Evolutionary conservation across 2,888 invertebrate genomes (phyloP), one percentile per base, ranked within the genome.

Genomic region (Tridacna crocea): DNA sequence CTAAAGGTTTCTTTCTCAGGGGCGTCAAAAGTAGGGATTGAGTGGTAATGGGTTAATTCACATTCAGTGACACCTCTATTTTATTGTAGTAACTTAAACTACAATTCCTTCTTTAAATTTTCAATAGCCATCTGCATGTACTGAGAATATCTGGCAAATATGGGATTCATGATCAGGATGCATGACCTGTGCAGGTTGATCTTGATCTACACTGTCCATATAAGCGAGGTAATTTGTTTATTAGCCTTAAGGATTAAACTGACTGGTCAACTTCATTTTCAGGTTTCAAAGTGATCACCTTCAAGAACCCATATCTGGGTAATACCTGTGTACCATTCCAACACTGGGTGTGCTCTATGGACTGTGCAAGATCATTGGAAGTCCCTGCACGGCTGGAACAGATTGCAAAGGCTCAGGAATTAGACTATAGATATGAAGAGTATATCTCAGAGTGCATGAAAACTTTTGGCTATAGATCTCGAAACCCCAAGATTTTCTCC

Each of bases 271-370:
- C 15, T 51, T 70, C 24, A 60, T 72, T 89, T 89, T 58, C 90
- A 95, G 95, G 95, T 66, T 95, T 93, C 90, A 95, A 94, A 88
- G 95, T 95, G 79, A 95, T 94, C 80, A 95, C 95, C 6, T 95
- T 95, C 89, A 94, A 95, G 89, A 95, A 95, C 83, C 95, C 95
- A 0, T 95, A 95, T 86, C 89, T 95, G 58, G 95, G 95, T 11
- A 95, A 95, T 91, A 95, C 95, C 0, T 95, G 95, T 90, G 95
- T 95, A 51, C 95, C 95, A 58, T 95, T 95, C 89, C 94, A 94
- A 82, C 95, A 95, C 88, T 95, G 95, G 95, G 94, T 95, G 0
- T 95, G 95, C 87, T 94, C 94, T 6, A 81, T 92, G 61, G 90
- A 91, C 24, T 95, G 95, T 91, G 95, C 95, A 17, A 91, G 91